Percentiles rank a stretch among this genome's conserved stretches.
phyloP scores from a whole-genome alignment of 1,140 invertebrate genomes.

The Drosophila burlai region DNA sequence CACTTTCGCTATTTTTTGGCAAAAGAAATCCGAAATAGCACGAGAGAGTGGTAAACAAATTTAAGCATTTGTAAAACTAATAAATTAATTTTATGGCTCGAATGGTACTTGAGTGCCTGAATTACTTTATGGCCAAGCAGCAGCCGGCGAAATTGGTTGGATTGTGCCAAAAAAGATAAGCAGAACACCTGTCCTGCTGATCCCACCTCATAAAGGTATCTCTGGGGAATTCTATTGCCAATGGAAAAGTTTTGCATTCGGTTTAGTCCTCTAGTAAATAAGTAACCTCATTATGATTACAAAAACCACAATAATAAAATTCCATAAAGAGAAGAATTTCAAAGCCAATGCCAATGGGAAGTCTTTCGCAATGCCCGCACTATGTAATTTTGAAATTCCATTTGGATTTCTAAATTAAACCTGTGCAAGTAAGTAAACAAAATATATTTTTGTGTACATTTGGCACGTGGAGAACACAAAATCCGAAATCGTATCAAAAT shows the following conservation, averaged over 20 bases:
- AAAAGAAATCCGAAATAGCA: conserved; percentile 25
- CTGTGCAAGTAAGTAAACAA: conserved; percentile 31
- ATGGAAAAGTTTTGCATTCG: conserved; percentile 27
- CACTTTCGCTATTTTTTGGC: conserved; percentile 35
- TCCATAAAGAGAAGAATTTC: conserved; percentile 29
- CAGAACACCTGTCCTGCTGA: conserved; percentile 36
- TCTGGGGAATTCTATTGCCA: neutral
- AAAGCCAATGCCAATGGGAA: conserved; percentile 41
- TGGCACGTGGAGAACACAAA: conserved; percentile 35
- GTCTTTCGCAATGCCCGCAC: conserved; percentile 18
- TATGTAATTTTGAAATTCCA: conserved; percentile 63
- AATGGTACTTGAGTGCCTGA: conserved; percentile 41
- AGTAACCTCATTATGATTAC: conserved; percentile 41
- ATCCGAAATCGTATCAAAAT: conserved; percentile 10
- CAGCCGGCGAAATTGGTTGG: conserved; percentile 18
- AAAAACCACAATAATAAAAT: conserved; percentile 18
- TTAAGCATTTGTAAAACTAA: conserved; percentile 71
- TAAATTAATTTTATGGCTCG: conserved; percentile 65
- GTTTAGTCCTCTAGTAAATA: conserved; percentile 21
- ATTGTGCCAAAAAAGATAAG: conserved; percentile 44
- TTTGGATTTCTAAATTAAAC: conserved; percentile 40
- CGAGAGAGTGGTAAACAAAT: conserved; percentile 45
- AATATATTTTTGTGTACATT: conserved; percentile 26
- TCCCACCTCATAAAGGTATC: conserved; percentile 25
- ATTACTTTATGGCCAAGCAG: conserved; percentile 46